Conservation (phyloP, 2,113 vertebrate species). For the Ammospiza nelsoni region DNA sequence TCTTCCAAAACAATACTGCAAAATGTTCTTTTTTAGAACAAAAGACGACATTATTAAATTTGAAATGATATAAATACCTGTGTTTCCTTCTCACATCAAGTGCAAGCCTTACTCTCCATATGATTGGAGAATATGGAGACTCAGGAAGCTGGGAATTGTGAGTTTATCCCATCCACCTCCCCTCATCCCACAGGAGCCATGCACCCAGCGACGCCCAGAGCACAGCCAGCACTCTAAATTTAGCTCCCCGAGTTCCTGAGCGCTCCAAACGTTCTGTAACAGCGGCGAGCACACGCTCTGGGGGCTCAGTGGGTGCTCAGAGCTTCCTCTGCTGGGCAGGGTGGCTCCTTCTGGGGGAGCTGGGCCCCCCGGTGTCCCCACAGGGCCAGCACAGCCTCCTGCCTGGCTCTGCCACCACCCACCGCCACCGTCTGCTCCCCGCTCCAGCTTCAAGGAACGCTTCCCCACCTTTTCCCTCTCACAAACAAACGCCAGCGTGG, state of each 20-base stretch:
- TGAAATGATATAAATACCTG: background rate
- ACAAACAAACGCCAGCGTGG: slow-evolving; percentile 67
- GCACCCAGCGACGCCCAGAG: background rate
- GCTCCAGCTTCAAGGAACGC: slow-evolving; percentile 8
- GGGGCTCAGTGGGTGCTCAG: slow-evolving; percentile 30
- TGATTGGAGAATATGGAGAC: background rate
- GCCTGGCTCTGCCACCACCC: slow-evolving; percentile 59
- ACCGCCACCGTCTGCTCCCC: slow-evolving; percentile 59
- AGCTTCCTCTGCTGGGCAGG: slow-evolving; percentile 62
- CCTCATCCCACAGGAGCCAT: background rate
- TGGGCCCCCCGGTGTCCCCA: slow-evolving; percentile 48
- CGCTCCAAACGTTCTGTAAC: background rate
- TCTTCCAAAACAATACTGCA: background rate
- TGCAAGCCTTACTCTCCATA: background rate
- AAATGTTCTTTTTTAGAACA: background rate
- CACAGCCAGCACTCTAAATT: slow-evolving; percentile 30
- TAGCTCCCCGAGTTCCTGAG: slow-evolving; percentile 28
- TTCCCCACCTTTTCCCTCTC: slow-evolving; percentile 68
- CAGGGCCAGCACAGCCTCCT: slow-evolving; percentile 25
- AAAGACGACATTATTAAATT: background rate
- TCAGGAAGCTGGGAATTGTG: background rate
- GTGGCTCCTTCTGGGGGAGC: slow-evolving; percentile 59
- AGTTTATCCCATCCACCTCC: background rate
- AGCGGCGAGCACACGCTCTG: slow-evolving; percentile 11
- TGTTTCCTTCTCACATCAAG: background rate